Conservation (phyloP, 1,140 invertebrate species). For the Drosophila tsacasi region DNA sequence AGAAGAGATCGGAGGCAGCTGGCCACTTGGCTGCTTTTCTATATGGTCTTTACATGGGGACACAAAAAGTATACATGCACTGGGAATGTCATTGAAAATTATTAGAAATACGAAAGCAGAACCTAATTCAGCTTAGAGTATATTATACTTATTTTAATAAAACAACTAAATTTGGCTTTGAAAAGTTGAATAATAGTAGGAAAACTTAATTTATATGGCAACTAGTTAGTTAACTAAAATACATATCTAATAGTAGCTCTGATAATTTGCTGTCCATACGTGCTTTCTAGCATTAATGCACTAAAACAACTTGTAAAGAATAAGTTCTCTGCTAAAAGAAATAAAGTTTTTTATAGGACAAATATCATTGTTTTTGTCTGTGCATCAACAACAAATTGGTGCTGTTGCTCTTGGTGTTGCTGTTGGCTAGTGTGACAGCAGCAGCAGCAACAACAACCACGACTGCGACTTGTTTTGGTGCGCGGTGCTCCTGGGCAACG, state of each 20-base stretch:
- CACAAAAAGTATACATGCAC: conserved; percentile 22
- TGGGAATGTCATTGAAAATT: background rate
- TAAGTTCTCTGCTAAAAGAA: background rate
- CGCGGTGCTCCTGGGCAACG: conserved; percentile 53
- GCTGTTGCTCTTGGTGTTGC: conserved; percentile 30
- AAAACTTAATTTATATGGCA: background rate
- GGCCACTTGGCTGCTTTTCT: conserved; percentile 48
- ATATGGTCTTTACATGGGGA: conserved; percentile 48
- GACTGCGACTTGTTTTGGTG: conserved; percentile 39
- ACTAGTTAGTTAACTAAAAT: no score
- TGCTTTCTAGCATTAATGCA: background rate
- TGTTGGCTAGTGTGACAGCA: conserved; percentile 35
- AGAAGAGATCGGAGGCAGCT: conserved; percentile 23
- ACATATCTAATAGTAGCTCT: background rate
- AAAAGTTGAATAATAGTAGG: no score
- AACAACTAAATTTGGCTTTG: no score
- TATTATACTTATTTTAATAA: no score
- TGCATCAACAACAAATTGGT: conserved; percentile 36
- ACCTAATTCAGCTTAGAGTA: background rate
- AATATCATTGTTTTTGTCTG: background rate
- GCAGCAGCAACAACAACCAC: conserved; percentile 30
- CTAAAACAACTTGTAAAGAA: background rate
- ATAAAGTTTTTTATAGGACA: no score
- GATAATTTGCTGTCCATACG: background rate
- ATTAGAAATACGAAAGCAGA: no score